Evolutionary conservation across 2,113 vertebrate genomes (phyloP), one percentile per base, ranked within the genome.

Genomic region (Saccopteryx bilineata): DNA sequence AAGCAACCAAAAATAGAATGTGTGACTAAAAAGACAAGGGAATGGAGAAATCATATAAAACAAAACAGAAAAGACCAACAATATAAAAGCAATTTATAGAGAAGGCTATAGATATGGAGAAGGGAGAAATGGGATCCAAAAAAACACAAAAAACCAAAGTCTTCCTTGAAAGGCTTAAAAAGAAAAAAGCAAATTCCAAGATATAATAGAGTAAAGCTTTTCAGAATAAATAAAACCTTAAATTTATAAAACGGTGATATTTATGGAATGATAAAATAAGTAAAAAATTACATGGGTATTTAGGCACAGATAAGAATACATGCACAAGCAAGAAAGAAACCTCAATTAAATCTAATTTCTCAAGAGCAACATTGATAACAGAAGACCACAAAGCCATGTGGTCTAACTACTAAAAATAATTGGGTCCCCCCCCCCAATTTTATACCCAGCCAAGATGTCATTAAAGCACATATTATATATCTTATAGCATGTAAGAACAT

Each of bases 1-100:
- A 92, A 93, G 54, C 48, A 96, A 93, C 93, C 83, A 84, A 96
- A 97, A 97, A 97, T 95, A 97, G 96, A 95, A 92, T 79, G 46
- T 86, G 46, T 89, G n/a, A 87, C 90, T 96, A 63, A 92, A 92
- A 97, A 91, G 71, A 74, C 9, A 82, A 93, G 48, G 28, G 90
- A 60, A n/a, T 71, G 7, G 48, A 84, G 61, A 95, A 88, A 86
- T 69, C 78, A 86, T 58, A 86, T 31, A 89, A 74, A 90, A 79
- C 52, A 95, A 90, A 90, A 76, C 26, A 33, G 74, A 71, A 24
- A n/a, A n/a, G 17, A 80, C 12, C 19, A 94, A 61, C 13, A 69
- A 84, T 65, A 76, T 56, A 90, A 84, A 95, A 87, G 54, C 52
- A 86, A 75, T 28, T 71, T 82, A 66, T 48, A 95, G n/a, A 80